These are phyloP conservation scores for Mus spretus DNA, from an alignment of 2,797 vertebrate species.

Conservation along the genomic window DNA sequence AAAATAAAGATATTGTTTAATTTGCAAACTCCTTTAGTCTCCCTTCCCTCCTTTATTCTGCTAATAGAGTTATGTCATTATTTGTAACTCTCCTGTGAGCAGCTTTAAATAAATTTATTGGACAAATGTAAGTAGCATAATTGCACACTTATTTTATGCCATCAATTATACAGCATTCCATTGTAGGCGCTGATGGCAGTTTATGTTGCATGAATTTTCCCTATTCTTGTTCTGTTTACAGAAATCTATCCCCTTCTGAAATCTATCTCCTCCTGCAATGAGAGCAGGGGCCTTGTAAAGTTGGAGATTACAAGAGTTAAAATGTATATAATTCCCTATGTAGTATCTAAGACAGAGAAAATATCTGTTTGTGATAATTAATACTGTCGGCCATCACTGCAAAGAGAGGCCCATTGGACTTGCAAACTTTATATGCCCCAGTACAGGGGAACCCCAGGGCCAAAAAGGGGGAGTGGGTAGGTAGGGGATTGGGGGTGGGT, in stretches of 20 bases:
- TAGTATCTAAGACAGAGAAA: not conserved
- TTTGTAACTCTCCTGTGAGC: conserved; percentile 21
- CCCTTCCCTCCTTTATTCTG: not conserved
- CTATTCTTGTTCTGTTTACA: not conserved
- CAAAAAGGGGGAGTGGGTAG: too few relatives aligned
- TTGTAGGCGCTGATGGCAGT: not conserved
- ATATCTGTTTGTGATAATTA: not conserved
- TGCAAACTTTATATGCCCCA: too few relatives aligned
- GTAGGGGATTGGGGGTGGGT: too few relatives aligned
- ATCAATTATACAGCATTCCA: not conserved
- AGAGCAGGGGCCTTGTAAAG: not conserved
- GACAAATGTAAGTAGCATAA: not conserved
- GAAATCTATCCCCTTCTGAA: not conserved
- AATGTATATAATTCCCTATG: not conserved
- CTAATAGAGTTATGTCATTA: conserved; percentile 4
- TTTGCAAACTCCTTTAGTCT: not conserved
- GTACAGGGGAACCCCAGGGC: too few relatives aligned
- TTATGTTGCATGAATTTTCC: not conserved
- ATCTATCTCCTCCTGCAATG: not conserved
- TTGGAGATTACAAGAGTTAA: not conserved
- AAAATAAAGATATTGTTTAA: not conserved
- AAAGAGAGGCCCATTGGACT: too few relatives aligned
- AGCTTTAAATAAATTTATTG: conserved; percentile 18
- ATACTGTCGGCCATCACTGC: not conserved
- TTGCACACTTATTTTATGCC: not conserved